Conservation (phyloP, 1,140 invertebrate genomes). For the Drosophila sp. region DNA sequence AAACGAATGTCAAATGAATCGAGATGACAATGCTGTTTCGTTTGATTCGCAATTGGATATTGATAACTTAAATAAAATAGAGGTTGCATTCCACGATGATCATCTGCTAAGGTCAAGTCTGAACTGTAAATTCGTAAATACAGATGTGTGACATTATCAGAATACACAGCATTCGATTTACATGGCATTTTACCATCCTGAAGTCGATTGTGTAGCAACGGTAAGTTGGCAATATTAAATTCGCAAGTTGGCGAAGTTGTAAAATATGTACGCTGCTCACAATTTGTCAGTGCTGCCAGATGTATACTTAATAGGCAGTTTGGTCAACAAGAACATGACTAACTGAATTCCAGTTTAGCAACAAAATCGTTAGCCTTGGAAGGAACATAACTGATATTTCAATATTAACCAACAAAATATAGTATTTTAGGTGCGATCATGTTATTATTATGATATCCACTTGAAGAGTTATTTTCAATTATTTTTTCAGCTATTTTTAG, state of each 20-base stretch:
- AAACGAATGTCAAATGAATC: not conserved
- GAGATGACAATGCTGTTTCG: not conserved
- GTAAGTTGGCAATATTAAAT: too few species aligned
- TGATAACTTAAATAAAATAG: not conserved
- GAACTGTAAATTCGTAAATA: too few species aligned
- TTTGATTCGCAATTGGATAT: slow-evolving; percentile 3
- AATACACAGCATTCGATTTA: too few species aligned
- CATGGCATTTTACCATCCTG: too few species aligned
- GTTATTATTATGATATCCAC: not conserved
- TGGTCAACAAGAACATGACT: slow-evolving; percentile 4
- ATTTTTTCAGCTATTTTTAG: slow-evolving; percentile 26
- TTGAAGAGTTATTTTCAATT: slow-evolving; percentile 17
- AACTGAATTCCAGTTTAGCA: not conserved
- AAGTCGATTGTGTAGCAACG: too few species aligned
- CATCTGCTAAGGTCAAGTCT: slow-evolving; percentile 2
- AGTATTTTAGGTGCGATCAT: slow-evolving; percentile 18
- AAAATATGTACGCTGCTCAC: not conserved
- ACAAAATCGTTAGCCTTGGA: slow-evolving; percentile 7
- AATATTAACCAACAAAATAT: not conserved
- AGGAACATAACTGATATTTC: slow-evolving; percentile 1
- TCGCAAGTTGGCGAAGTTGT: not conserved
- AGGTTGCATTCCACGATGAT: not conserved
- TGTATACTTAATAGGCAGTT: slow-evolving; percentile 1
- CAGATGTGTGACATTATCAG: not conserved
- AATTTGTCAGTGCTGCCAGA: not conserved